These are phyloP conservation scores for Cyclophora punctaria DNA, from an alignment of 2,888 invertebrate genomes.

Conservation along the genomic window DNA sequence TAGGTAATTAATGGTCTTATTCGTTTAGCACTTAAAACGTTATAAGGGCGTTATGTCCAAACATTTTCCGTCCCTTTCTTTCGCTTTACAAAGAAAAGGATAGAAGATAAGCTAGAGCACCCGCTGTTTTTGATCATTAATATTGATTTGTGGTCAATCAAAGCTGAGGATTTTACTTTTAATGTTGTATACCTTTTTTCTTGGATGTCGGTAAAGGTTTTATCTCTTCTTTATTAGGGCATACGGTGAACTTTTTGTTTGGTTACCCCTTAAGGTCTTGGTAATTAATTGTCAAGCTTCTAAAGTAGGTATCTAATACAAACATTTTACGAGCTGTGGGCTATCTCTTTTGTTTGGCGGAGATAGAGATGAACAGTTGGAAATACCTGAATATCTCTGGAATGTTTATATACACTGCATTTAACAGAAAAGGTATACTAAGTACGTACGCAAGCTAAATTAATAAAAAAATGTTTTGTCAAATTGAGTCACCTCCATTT, in stretches of 20 bases:
- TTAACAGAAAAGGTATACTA: too few species aligned
- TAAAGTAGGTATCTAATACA: too few species aligned
- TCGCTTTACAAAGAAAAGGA: conserved; percentile 33
- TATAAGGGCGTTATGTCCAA: conserved; percentile 73
- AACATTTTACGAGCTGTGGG: too few species aligned
- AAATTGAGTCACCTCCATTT: too few species aligned
- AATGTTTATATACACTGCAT: too few species aligned
- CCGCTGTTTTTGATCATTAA: conserved; percentile 73
- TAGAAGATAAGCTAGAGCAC: conserved; percentile 45
- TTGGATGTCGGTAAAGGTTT: conserved; percentile 30
- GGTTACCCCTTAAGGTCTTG: too few species aligned
- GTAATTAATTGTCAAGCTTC: too few species aligned
- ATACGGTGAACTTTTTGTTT: conserved; percentile 1
- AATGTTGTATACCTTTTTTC: conserved; percentile 57
- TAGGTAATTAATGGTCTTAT: conserved; percentile 75
- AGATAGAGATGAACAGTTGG: too few species aligned
- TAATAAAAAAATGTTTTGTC: too few species aligned
- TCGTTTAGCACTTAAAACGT: conserved; percentile 74
- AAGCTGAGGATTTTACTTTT: conserved; percentile 72
- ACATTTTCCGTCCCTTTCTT: conserved; percentile 46
- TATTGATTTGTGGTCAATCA: conserved; percentile 77
- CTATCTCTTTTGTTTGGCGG: too few species aligned
- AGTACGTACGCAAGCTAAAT: too few species aligned
- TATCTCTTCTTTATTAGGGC: conserved; percentile 32
- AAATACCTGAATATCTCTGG: too few species aligned